Conservation (phyloP, 2,113 vertebrate genomes). For the Mastomys coucha region DNA sequence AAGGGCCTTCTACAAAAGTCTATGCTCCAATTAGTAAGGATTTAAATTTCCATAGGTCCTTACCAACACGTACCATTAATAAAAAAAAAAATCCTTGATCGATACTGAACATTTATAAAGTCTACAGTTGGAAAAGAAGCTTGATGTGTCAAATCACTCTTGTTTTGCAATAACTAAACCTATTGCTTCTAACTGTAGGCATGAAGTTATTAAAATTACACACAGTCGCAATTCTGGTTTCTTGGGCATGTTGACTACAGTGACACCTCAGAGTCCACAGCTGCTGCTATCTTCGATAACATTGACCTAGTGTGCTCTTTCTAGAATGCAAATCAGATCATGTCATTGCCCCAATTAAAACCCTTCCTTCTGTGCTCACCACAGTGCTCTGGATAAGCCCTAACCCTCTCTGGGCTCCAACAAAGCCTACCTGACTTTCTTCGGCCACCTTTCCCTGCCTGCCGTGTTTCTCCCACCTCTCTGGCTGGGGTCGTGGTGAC, state of each 20-base stretch:
- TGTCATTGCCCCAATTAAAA: constrained; percentile 37
- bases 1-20: not conserved
- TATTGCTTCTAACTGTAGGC: not conserved
- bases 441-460: not conserved
- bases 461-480: not conserved
- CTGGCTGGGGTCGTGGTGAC: not conserved
- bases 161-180: not conserved
- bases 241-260: not conserved
- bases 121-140: not conserved
- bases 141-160: not conserved
- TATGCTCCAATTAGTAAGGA: not conserved
- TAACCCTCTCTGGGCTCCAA: not conserved
- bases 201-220: not conserved
- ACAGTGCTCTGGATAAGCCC: not conserved
- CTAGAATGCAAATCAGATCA: constrained; percentile 27
- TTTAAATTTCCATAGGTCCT: not conserved
- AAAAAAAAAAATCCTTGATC: not conserved
- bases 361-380: not conserved
- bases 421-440: not conserved
- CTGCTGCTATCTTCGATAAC: not conserved
- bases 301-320: not conserved
- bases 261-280: not conserved
- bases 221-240: constrained; percentile 2
- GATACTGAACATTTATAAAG: not conserved
- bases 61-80: not conserved